Conservation (phyloP, 1,140 invertebrate species). For the Leptestheria dahalacensis region DNA sequence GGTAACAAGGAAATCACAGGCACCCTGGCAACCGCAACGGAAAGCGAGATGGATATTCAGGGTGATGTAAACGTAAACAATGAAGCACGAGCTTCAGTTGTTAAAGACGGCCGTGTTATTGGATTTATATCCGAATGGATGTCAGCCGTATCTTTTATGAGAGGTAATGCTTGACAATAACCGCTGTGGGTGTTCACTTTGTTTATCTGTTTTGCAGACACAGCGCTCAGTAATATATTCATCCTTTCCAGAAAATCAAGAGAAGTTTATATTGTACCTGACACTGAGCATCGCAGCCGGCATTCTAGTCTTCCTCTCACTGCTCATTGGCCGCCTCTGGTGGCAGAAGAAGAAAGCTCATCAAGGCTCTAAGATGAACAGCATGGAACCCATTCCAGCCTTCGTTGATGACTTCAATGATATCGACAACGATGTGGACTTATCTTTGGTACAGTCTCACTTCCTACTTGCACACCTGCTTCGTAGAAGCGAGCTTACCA, state of each 20-base stretch:
- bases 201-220: no score
- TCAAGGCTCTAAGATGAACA: conserved; percentile 39
- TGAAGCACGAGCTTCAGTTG: not conserved
- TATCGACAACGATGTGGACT: conserved; percentile 52
- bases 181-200: no score
- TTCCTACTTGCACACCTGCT: no score
- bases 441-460: conserved; percentile 26
- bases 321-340: conserved; percentile 47
- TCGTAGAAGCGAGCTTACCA: no score
- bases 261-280: conserved; percentile 60
- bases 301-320: conserved; percentile 45
- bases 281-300: conserved; percentile 50
- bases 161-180: conserved; percentile 23
- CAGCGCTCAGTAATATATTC: no score
- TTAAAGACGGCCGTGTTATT: conserved; percentile 25
- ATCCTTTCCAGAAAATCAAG: conserved; percentile 56
- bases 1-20: not conserved
- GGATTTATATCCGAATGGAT: conserved; percentile 50
- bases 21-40: not conserved
- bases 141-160: conserved; percentile 32
- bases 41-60: not conserved
- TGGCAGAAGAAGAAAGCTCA: conserved; percentile 40
- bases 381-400: conserved; percentile 41
- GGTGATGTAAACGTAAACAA: not conserved
- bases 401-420: conserved; percentile 48